Evolutionary conservation across 1,140 invertebrate genomes (phyloP).

Genomic region (Formica exsecta): DNA sequence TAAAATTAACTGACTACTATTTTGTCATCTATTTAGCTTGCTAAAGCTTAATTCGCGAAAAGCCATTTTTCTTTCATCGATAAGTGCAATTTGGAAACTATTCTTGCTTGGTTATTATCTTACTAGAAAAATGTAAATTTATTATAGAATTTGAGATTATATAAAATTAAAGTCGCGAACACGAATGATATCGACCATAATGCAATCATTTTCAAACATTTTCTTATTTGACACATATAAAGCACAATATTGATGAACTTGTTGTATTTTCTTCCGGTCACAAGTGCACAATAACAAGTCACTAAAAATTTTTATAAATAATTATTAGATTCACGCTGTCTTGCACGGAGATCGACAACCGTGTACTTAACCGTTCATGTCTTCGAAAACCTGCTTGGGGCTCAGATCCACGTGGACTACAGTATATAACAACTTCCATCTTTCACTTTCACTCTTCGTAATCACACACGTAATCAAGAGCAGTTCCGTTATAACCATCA

Average conservation of each 20-base stretch:
- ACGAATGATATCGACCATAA: neutral
- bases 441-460: conserved; percentile 77
- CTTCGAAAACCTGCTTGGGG: conserved; percentile 46
- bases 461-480: conserved; percentile 55
- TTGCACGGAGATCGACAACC: neutral
- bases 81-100: neutral
- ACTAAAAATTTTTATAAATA: neutral
- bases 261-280: neutral
- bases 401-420: conserved; percentile 73
- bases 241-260: neutral
- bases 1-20: neutral
- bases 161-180: neutral
- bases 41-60: neutral
- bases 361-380: conserved; percentile 59
- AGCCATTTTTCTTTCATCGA: neutral
- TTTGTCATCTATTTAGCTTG: neutral
- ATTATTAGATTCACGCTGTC: neutral
- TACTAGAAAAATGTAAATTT: neutral
- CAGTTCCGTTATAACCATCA: neutral
- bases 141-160: neutral
- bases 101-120: neutral
- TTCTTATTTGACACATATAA: neutral
- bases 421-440: conserved; percentile 54
- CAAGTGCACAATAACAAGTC: neutral
- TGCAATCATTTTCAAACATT: neutral